These are phyloP conservation scores for Sebastes wilsoni DNA, from an alignment of 2,797 vertebrate species.

Conservation along the genomic window DNA sequence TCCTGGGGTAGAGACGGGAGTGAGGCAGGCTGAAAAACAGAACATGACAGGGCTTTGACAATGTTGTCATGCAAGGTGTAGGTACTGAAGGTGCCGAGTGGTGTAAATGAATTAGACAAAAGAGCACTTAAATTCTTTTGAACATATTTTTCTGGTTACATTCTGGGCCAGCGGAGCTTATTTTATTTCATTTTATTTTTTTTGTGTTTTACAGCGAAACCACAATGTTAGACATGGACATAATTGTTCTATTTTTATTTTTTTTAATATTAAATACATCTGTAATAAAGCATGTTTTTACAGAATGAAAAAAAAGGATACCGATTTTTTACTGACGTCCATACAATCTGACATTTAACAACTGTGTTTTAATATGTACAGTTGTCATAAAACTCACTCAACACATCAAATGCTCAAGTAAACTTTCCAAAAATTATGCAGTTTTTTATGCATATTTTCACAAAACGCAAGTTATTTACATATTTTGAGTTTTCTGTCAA, in stretches of 20 bases:
- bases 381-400: slow-evolving; percentile 17
- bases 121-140: slow-evolving; percentile 11
- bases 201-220: not conserved
- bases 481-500: slow-evolving; percentile 28
- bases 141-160: slow-evolving; percentile 31
- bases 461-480: slow-evolving; percentile 25
- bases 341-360: slow-evolving; percentile 11
- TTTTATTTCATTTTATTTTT: not conserved
- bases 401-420: not conserved
- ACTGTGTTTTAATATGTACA: not conserved
- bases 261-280: slow-evolving; percentile 16
- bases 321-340: not conserved
- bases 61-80: slow-evolving; percentile 44
- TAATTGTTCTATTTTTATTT: not conserved
- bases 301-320: not conserved
- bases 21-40: slow-evolving; percentile 9
- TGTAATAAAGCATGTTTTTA: slow-evolving; percentile 19
- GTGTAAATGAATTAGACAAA: slow-evolving; percentile 23
- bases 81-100: slow-evolving; percentile 10
- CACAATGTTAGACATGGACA: slow-evolving; percentile 1
- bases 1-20: slow-evolving; percentile 49
- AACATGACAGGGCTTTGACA: slow-evolving; percentile 21
- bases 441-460: not conserved
- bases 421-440: not conserved
- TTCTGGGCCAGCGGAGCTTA: not conserved